A percentile compares a stretch with the other conserved stretches of the same genome.
Conservation (phyloP, 2,797 vertebrate species). For the Petrocephalus schoutedeni region DNA sequence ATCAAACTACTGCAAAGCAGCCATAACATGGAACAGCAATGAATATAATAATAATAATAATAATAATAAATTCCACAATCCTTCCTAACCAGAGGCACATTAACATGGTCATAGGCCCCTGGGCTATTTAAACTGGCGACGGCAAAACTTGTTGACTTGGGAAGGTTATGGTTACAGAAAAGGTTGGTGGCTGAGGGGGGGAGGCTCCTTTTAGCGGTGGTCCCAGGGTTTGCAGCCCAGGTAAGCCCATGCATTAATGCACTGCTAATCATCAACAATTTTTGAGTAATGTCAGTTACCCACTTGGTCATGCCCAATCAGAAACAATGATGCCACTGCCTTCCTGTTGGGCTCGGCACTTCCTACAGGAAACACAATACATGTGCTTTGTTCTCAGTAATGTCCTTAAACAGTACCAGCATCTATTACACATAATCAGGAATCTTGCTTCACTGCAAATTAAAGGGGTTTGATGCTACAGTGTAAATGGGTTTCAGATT, state of each 20-base stretch:
- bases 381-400: background rate
- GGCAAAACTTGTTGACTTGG: background rate
- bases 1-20: background rate
- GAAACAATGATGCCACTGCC: background rate
- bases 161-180: background rate
- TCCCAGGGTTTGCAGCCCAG: background rate
- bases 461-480: background rate
- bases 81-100: background rate
- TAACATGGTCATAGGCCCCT: background rate
- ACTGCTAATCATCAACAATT: background rate
- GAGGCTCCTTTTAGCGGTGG: background rate
- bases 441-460: background rate
- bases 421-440: background rate
- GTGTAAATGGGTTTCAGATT: background rate
- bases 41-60: background rate
- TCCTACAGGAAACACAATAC: background rate
- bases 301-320: background rate
- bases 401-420: background rate
- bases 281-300: background rate
- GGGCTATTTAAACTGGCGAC: background rate
- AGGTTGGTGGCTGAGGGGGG: background rate
- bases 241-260: background rate
- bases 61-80: background rate
- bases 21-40: background rate
- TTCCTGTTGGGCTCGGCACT: background rate